A percentile compares a stretch with the other conserved stretches of the same genome.
These are phyloP conservation scores for Tyrophagus putrescentiae DNA, from an alignment of 1,140 invertebrate species.

Conservation along the genomic window DNA sequence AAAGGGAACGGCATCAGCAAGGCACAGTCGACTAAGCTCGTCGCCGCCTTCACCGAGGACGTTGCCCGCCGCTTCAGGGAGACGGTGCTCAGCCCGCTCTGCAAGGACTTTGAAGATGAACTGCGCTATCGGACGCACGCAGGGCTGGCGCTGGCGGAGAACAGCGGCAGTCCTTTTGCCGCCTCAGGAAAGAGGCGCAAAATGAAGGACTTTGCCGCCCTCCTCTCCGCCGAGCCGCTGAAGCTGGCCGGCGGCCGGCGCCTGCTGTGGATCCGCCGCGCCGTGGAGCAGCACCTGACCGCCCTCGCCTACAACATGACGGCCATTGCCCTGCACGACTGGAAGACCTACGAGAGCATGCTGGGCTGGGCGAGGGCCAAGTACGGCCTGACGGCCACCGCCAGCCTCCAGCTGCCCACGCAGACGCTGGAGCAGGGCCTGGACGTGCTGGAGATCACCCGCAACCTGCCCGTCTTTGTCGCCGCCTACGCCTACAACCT, in stretches of 20 bases:
- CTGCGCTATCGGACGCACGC: constrained; percentile 74
- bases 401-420: constrained; percentile 82
- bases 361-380: constrained; percentile 73
- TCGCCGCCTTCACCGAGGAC: constrained; percentile 1
- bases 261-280: constrained; percentile 34
- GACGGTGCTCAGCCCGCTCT: constrained; percentile 53
- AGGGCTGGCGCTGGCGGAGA: constrained; percentile 65
- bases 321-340: constrained; percentile 89
- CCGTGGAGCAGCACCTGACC: constrained; percentile 80
- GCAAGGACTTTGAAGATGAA: constrained; percentile 74
- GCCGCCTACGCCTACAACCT: constrained; percentile 86
- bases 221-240: not conserved
- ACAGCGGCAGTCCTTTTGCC: constrained; percentile 53
- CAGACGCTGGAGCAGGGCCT: constrained; percentile 92
- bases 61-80: constrained; percentile 15
- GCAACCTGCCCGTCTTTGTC: constrained; percentile 90
- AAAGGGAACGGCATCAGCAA: constrained; percentile 14
- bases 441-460: constrained; percentile 95
- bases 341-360: constrained; percentile 95
- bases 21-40: constrained; percentile 5
- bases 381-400: constrained; percentile 58
- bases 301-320: constrained; percentile 94
- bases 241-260: not conserved
- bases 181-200: no score
- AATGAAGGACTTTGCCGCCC: constrained; percentile 16